A percentile compares a stretch with the other conserved stretches of the same genome.
Conservation (phyloP, 2,113 vertebrate genomes). For the Anolis carolinensis region DNA sequence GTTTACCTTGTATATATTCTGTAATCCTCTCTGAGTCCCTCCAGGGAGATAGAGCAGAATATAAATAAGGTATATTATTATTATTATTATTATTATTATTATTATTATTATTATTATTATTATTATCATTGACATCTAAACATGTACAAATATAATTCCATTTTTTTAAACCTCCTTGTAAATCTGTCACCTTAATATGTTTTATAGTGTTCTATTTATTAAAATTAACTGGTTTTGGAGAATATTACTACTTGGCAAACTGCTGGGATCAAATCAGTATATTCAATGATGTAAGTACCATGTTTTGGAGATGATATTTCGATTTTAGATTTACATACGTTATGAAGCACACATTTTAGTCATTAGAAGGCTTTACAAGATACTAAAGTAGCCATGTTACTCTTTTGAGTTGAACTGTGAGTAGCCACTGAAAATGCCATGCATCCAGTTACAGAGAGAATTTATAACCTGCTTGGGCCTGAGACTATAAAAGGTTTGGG, state of each 20-base stretch:
- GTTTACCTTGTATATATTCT: no score
- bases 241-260: background rate
- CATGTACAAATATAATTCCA: no score
- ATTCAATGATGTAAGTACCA: constrained; percentile 2
- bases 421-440: constrained; percentile 66
- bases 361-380: constrained; percentile 45
- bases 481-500: constrained; percentile 88
- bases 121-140: no score
- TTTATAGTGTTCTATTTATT: background rate
- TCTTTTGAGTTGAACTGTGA: constrained; percentile 50
- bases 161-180: no score
- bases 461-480: constrained; percentile 86
- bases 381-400: constrained; percentile 30
- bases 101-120: no score
- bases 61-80: no score
- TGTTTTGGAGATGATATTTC: constrained; percentile 37
- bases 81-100: no score
- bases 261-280: background rate
- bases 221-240: background rate
- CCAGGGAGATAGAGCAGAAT: no score
- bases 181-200: no score
- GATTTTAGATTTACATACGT: constrained; percentile 25
- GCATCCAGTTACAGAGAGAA: constrained; percentile 71
- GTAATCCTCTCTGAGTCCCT: no score
- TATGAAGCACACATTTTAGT: constrained; percentile 28